Evolutionary conservation across 2,797 vertebrate species (phyloP).

Genomic region (Lateolabrax maculatus): DNA sequence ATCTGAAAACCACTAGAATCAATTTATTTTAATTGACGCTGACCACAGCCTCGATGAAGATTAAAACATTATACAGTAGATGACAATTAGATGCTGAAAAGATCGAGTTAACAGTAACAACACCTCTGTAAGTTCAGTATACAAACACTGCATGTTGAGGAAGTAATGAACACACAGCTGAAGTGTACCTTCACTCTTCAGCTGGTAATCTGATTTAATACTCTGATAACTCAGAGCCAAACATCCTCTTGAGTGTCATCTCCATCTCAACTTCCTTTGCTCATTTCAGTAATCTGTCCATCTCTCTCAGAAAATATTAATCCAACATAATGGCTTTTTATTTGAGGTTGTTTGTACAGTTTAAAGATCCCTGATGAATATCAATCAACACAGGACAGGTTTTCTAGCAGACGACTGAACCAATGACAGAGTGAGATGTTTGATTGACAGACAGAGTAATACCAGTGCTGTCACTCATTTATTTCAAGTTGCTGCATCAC

Average conservation of each 20-base stretch:
- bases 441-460: too few relatives aligned
- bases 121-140: not conserved
- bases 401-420: too few relatives aligned
- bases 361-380: too few relatives aligned
- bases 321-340: not conserved
- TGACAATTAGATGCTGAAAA: not conserved
- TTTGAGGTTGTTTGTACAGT: not conserved
- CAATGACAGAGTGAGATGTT: too few relatives aligned
- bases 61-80: not conserved
- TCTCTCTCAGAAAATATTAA: not conserved
- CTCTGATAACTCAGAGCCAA: not conserved
- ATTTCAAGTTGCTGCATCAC: not conserved
- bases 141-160: not conserved
- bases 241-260: not conserved
- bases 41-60: too few relatives aligned
- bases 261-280: not conserved
- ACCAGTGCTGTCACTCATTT: slow-evolving; percentile 1
- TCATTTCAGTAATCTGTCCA: not conserved
- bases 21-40: too few relatives aligned
- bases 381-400: too few relatives aligned
- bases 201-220: slow-evolving; percentile 12
- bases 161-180: not conserved
- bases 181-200: not conserved
- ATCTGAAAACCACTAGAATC: too few relatives aligned
- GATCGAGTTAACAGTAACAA: not conserved